A percentile compares a stretch with the other conserved stretches of the same genome.
phyloP scores from a whole-genome alignment of 2,888 invertebrate genomes.

The Leucophenga maculata region DNA sequence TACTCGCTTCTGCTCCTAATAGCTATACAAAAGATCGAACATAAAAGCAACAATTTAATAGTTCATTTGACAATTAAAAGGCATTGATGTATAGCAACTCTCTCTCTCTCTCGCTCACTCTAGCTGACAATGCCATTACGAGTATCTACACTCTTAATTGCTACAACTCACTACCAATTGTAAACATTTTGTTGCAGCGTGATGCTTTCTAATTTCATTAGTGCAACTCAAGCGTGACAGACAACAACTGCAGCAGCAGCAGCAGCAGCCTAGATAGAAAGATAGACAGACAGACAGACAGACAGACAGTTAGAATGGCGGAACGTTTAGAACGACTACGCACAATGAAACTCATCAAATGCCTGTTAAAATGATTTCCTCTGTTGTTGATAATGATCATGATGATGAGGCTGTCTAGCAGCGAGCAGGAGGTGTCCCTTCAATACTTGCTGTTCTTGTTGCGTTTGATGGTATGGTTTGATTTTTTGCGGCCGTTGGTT shows the following conservation, averaged over 20 bases:
- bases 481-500: background rate
- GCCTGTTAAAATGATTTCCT: constrained; percentile 10
- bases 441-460: too few species aligned
- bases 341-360: constrained; percentile 16
- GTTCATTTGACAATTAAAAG: too few species aligned
- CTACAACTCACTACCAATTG: too few species aligned
- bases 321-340: background rate
- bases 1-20: too few species aligned
- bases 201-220: constrained; percentile 14
- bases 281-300: background rate
- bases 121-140: too few species aligned
- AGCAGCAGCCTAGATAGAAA: background rate
- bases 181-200: background rate
- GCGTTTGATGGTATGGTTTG: background rate
- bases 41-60: too few species aligned
- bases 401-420: background rate
- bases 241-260: background rate
- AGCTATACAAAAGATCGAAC: too few species aligned
- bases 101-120: too few species aligned
- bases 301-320: background rate
- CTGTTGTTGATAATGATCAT: background rate
- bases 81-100: too few species aligned
- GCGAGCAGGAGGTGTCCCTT: background rate
- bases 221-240: constrained; percentile 5
- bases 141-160: too few species aligned